Base-by-base conservation (phyloP, 2,113 vertebrate species). In the Melanostigma gelatinosum region DNA sequence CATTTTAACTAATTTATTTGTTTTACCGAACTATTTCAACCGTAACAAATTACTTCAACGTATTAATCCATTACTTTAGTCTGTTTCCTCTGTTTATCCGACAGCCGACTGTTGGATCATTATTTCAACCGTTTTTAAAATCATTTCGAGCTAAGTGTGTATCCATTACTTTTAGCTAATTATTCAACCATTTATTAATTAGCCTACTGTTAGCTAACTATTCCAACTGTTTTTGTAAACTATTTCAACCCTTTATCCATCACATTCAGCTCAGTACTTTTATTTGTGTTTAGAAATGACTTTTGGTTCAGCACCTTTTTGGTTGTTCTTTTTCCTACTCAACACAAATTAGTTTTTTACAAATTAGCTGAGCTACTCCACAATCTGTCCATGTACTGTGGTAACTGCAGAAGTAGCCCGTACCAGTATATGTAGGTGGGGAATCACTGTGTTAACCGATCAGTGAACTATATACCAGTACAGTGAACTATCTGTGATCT, bases 401-500 rank as follows among this genome's bases (percentile, higher is more conserved):
- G 18, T 15, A 71, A 24, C 36, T 57, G 27, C 36, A 40, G 8
- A 63, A 15, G 27, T 57, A 6, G 24, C n/a, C 4, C 2, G 3
- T n/a, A 48, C 4, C 18, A 77, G 38, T 48, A 8, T 5, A 12
- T 1, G 8, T 1, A 1, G 29, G 11, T 46, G 11, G 1, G 8
- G 22, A 72, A 62, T 64, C 50, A 50, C 40, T 24, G 52, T 36
- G 22, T 44, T 69, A 48, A 61, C 58, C 52, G n/a, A 29, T 42
- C 22, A 15, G 32, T 62, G 16, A 77, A 54, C 57, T n/a, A 27
- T 36, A 62, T 44, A 48, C 40, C 79, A 62, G 55, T 54, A 42
- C 18, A 68, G 65, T 63, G 22, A 75, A 15, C 24, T 65, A 46
- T 79, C 0, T 34, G 75, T 87, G 65, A 84, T 85, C 88, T 36